These are phyloP conservation scores for Anthopleura xanthogrammica DNA, from an alignment of 92 coral and sea anemone genomes.

Conservation along the genomic window DNA sequence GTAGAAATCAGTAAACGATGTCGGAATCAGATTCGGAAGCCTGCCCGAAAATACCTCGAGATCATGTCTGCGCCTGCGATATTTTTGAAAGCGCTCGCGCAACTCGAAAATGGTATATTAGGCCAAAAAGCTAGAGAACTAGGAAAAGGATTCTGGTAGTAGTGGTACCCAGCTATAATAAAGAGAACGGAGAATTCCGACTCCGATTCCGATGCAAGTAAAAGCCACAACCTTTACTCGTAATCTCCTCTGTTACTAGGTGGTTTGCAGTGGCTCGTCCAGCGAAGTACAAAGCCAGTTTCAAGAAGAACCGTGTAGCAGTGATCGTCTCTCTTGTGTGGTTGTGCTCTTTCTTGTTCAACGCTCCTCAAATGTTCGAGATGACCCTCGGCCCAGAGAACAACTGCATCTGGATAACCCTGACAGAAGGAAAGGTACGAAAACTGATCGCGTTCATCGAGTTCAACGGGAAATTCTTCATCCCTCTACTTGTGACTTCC, in stretches of 20 bases:
- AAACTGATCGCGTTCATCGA: constrained; percentile 57
- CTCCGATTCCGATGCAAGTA: too few relatives aligned
- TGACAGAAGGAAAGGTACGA: constrained; percentile 51
- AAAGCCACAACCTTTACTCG: not conserved
- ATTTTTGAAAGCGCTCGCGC: too few relatives aligned
- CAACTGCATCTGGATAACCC: constrained; percentile 47
- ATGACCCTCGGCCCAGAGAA: constrained; percentile 44
- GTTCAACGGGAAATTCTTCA: constrained; percentile 60
- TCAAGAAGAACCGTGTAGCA: constrained; percentile 41
- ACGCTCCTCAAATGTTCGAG: constrained; percentile 69
- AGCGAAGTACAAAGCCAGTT: constrained; percentile 56
- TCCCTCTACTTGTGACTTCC: constrained; percentile 52
- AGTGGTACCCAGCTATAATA: too few relatives aligned
- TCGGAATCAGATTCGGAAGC: too few relatives aligned
- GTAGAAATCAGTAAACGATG: too few relatives aligned
- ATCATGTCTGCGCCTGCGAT: too few relatives aligned
- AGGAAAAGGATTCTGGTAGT: too few relatives aligned
- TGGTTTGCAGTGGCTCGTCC: constrained; percentile 86
- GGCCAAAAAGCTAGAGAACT: too few relatives aligned
- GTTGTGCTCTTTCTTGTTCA: constrained; percentile 54
- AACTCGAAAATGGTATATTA: too few relatives aligned
- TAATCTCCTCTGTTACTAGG: constrained; percentile 12
- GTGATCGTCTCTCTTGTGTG: constrained; percentile 43
- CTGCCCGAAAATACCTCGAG: too few relatives aligned
- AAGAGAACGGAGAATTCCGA: not conserved